Base-by-base conservation (phyloP, 1,140 invertebrate species). In the Sweltsa coloradensis region DNA sequence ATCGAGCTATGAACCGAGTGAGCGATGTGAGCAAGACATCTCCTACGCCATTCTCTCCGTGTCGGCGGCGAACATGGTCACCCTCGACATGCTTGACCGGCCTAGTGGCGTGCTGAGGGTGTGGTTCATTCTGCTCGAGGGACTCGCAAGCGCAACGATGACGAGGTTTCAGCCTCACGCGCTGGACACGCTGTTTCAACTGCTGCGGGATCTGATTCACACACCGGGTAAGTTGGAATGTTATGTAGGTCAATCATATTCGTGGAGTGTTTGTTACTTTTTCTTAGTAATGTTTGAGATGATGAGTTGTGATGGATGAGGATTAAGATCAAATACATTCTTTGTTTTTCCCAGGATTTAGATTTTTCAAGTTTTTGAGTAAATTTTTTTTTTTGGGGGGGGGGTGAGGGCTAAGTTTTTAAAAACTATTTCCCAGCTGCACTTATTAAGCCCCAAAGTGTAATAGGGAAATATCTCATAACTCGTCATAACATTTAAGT, bases 101-200 rank as follows among this genome's bases (percentile, higher is more conserved):
- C 76, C 79, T 1, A 88, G 84, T 58, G 86, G 88, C 1, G 83
- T 93, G 41, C 67, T 94, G 0, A 84, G 89, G 59, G 88, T 96
- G 1, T 95, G 88, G 88, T 92, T 86, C 58, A 72, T 91, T 26
- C 62, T 94, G 0, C 71, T 95, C n/a, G 90, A 95, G 65, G 90
- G 89, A 1, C 62, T 95, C 14, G 83, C 85, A 5, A 84, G 83
- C 25, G 83, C 87, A 4, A 78, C 84, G 3, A 83, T 83, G 47
- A 78, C 83, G 14, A 81, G 79, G 45, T 89, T 89, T 62, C 90
- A 94, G 65, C 83, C 86, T 1, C 81, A 85, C 37, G 80, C 86
- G 1, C 70, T 93, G 57, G 89, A 93, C 62, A 87, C 83, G 0
- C 65, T 94, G 6, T 93, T 93, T 58, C 83, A 86, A 54, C 65